Percentiles rank a stretch among this genome's conserved stretches.
Evolutionary conservation across 30 jellyfish, hydroid and myxozoan genomes (phyloP).

Genomic region (Pseudorhiza aurosa): DNA sequence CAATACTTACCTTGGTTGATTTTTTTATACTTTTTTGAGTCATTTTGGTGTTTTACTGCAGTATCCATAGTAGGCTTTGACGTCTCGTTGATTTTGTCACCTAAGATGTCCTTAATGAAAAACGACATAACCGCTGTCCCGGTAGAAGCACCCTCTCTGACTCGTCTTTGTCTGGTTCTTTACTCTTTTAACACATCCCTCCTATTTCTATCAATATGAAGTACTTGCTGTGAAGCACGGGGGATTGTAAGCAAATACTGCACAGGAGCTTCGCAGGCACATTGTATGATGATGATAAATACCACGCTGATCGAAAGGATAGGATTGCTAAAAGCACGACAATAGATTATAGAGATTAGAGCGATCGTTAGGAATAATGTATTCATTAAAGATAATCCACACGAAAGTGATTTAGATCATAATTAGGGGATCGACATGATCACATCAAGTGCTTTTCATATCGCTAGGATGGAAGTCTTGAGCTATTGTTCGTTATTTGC

Average conservation of each 20-base stretch:
- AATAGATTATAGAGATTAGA: too few relatives aligned
- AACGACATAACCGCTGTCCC: slow-evolving; percentile 48
- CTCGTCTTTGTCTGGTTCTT: not conserved
- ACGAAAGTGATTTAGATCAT: too few relatives aligned
- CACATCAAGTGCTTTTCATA: too few relatives aligned
- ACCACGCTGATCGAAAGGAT: not conserved
- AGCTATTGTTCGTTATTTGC: too few relatives aligned
- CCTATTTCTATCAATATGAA: slow-evolving; percentile 28
- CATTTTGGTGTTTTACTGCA: not conserved
- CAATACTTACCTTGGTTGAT: slow-evolving; percentile 14
- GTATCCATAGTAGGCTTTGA: not conserved
- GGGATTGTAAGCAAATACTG: slow-evolving; percentile 4
- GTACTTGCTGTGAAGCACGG: slow-evolving; percentile 24
- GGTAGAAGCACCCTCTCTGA: slow-evolving; percentile 9
- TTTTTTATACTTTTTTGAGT: not conserved
- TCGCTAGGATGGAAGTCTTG: too few relatives aligned
- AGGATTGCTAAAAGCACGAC: not conserved
- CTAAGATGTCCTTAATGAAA: slow-evolving; percentile 66
- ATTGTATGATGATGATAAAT: not conserved
- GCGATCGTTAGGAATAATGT: not conserved
- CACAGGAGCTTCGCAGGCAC: not conserved
- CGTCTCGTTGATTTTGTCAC: slow-evolving; percentile 28
- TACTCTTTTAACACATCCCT: slow-evolving; percentile 28
- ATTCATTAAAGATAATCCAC: too few relatives aligned
- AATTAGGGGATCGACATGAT: too few relatives aligned